phyloP scores from a whole-genome alignment of 2,888 invertebrate species.

The Catocala fraxini region DNA sequence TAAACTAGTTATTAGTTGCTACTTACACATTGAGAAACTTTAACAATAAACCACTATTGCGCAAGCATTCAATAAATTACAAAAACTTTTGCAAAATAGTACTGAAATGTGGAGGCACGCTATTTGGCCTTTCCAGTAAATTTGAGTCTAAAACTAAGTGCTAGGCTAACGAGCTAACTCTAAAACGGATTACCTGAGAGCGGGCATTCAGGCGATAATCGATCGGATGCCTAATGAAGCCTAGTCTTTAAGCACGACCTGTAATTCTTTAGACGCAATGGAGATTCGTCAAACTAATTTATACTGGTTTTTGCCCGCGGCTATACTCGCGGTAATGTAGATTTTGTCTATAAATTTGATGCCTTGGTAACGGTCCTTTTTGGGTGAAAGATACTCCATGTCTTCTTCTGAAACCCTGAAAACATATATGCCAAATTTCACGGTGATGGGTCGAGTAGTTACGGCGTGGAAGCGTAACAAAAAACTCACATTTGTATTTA shows the following conservation, averaged over 20 bases:
- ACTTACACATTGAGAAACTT: conserved; percentile 5
- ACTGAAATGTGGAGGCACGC: background rate
- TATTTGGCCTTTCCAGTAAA: conserved; percentile 15
- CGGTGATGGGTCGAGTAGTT: no score
- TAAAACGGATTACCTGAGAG: conserved; percentile 35
- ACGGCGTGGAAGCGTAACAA: no score
- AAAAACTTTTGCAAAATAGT: conserved; percentile 5
- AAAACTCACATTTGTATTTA: no score
- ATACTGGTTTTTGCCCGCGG: no score
- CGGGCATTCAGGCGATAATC: conserved; percentile 22
- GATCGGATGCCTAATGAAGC: conserved; percentile 30
- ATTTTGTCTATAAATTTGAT: no score
- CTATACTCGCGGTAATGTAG: no score
- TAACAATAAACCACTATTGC: conserved; percentile 17
- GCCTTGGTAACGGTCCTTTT: no score
- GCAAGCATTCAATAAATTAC: conserved; percentile 10
- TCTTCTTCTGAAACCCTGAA: no score
- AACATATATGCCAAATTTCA: no score
- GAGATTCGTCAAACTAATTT: no score
- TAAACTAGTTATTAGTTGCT: background rate
- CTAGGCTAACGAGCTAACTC: conserved; percentile 37
- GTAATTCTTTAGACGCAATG: background rate
- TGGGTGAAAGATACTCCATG: no score
- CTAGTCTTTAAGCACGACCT: background rate
- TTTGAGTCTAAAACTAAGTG: conserved; percentile 24